These are phyloP conservation scores for Varecia variegata DNA, from an alignment of 2,797 vertebrate genomes.

Conservation along the genomic window DNA sequence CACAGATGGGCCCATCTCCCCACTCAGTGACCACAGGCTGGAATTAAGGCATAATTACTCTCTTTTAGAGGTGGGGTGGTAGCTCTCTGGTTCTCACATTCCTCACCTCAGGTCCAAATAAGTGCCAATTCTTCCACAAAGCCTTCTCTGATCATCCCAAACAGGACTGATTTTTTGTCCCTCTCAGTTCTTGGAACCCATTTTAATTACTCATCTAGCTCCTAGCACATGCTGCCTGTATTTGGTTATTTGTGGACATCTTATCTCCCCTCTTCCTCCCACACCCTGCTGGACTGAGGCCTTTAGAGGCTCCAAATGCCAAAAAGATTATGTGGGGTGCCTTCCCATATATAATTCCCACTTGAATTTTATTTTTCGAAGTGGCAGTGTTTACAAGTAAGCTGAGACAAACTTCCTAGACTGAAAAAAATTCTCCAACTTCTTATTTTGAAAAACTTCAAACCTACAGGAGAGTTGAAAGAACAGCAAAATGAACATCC, in stretches of 20 bases:
- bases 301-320: not conserved
- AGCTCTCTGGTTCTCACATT: not conserved
- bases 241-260: not conserved
- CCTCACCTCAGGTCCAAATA: not conserved
- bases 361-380: constrained; percentile 12
- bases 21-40: not conserved
- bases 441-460: not conserved
- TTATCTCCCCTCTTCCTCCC: not conserved
- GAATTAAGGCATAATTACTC: not conserved
- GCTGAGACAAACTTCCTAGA: not conserved
- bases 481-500: not conserved
- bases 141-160: not conserved
- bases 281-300: not conserved
- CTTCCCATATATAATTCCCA: not conserved
- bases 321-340: not conserved
- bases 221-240: not conserved
- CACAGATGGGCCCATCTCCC: not conserved
- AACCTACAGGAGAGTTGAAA: not conserved
- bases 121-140: not conserved
- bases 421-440: not conserved
- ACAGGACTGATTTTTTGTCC: not conserved
- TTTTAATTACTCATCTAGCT: not conserved
- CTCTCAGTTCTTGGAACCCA: not conserved
- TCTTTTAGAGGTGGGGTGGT: not conserved
- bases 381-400: not conserved